Conservation (phyloP, 2,113 vertebrate species). For the Perognathus longimembris region DNA sequence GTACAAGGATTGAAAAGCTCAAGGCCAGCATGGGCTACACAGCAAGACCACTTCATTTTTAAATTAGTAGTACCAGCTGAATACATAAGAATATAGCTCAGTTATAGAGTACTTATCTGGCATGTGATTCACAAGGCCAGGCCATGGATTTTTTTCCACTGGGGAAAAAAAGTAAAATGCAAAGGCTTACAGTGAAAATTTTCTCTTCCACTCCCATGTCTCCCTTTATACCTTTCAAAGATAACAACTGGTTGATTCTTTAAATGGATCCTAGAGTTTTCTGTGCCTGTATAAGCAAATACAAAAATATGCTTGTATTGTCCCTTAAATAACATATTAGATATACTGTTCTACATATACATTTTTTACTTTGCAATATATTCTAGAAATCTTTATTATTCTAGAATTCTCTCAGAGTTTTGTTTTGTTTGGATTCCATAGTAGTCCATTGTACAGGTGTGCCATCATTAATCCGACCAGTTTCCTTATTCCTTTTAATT, state of each 20-base stretch:
- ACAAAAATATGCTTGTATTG: slow-evolving; percentile 8
- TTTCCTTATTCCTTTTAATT: slow-evolving; percentile 56
- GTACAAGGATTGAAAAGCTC: background rate
- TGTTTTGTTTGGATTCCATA: slow-evolving; percentile 45
- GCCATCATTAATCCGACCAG: slow-evolving; percentile 11
- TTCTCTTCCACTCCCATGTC: background rate
- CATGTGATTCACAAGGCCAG: background rate
- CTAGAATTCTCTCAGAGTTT: slow-evolving; percentile 12
- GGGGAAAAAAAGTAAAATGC: too few relatives aligned
- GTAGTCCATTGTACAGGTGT: slow-evolving; percentile 25
- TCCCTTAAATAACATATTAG: slow-evolving; percentile 7
- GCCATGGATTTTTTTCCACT: background rate
- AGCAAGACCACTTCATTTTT: background rate
- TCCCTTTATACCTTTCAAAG: background rate
- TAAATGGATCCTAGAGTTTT: slow-evolving; percentile 28
- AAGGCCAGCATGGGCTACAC: background rate
- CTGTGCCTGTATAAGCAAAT: slow-evolving; percentile 1
- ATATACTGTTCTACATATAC: background rate
- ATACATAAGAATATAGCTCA: background rate
- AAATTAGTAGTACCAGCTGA: background rate
- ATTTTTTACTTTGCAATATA: slow-evolving; percentile 35
- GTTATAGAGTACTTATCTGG: background rate
- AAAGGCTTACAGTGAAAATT: background rate
- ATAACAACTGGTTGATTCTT: slow-evolving; percentile 49
- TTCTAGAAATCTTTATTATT: slow-evolving; percentile 48